Base-by-base conservation (phyloP, 2,888 invertebrate species). In the Acleris cristana region DNA sequence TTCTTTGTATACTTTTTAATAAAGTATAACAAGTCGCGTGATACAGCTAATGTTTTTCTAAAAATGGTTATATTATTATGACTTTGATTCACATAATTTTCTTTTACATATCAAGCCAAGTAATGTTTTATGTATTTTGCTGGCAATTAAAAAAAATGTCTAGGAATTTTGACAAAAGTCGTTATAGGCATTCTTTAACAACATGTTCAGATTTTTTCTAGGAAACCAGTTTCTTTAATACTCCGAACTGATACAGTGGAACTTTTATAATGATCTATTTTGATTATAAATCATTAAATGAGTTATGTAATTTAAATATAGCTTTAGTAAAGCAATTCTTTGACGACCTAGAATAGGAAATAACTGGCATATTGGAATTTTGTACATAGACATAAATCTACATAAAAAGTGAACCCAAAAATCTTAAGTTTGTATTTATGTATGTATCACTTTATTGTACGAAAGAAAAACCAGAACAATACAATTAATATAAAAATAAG, bases 191-290 rank as follows among this genome's bases (percentile, higher is more conserved):
- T 44, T 19, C 16, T 21, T 14, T 19, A 19, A 60, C 55, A 30
- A 44, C 49, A 30, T 26, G 51, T 21, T 61, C 6, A 14, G 26
- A 30, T 53, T 61, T n/a, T 26, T 14, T 40, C 40, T 4, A 40
- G 12, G n/a, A 8, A 61, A 66, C 61, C 61, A 45, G 65, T 56
- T 66, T 66, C 2, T 55, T 55, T 56, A 56, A 60, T 51, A 26
- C 30, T 40, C 16, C n/a, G 12, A 40, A 16, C 26, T 44, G 34
- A 34, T 18, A 58, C 55, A 60, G 49, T 49, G 12, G 40, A 60
- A 49, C 49, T 65, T 40, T 56, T 56, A 56, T 60, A 44, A 53
- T 30, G 30, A 54, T 49, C 14, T 21, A 18, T 51, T 55, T 51
- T 55, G 44, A 10, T 56, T 49, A 51, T 65, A 59, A 65, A 65